Evolutionary conservation across 2,113 vertebrate genomes (phyloP).

Genomic region (Microcebus griseorufus): DNA sequence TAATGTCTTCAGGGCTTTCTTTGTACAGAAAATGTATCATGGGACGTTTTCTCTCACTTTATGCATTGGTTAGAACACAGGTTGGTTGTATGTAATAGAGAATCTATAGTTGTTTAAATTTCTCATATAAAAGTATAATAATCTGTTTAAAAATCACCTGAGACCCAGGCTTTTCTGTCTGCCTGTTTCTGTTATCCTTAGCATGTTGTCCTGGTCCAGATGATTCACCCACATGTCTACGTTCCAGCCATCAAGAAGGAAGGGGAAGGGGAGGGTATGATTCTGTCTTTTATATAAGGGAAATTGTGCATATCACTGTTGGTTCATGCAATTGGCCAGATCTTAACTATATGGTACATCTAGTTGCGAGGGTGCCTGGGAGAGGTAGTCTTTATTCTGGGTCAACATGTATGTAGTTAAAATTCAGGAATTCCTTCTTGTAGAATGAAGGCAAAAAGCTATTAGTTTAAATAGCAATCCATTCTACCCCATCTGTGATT

Average conservation of each 20-base stretch:
- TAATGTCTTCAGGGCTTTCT: not conserved
- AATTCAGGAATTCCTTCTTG: constrained; percentile 9
- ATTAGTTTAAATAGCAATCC: not conserved
- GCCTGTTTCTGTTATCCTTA: not conserved
- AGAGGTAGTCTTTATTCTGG: not conserved
- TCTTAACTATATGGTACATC: not conserved
- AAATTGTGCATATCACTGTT: not conserved
- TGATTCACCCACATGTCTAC: not conserved
- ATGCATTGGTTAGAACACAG: not conserved
- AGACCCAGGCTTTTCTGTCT: not conserved
- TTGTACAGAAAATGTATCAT: not conserved
- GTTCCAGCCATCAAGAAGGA: not conserved
- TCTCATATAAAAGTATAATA: not conserved
- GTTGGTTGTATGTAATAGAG: not conserved
- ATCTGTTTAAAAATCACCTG: not conserved
- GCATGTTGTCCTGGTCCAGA: not conserved
- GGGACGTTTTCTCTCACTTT: not conserved
- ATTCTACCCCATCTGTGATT: not conserved
- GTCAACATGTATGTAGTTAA: not conserved
- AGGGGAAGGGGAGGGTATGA: not conserved
- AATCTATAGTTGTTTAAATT: not conserved
- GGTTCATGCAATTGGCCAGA: not conserved
- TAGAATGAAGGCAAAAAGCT: not conserved
- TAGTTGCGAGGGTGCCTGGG: not conserved
- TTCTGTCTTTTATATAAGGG: not conserved